Conservation (phyloP, 2,113 vertebrate genomes). For the Myodes glareolus region DNA sequence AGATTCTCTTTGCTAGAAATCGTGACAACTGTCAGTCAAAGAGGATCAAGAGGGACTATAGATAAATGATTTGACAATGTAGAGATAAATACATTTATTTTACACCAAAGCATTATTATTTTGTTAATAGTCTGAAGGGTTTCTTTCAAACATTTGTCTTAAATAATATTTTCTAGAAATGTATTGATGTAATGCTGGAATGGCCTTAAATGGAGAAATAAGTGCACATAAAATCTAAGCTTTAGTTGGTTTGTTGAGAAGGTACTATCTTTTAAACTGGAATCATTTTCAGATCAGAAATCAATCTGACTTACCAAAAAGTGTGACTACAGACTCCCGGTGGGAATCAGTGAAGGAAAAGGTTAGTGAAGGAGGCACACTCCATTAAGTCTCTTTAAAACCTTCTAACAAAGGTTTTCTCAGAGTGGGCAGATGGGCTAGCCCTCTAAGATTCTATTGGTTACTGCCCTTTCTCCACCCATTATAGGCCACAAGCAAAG, state of each 20-base stretch:
- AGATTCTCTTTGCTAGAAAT: neutral
- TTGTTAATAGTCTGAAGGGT: neutral
- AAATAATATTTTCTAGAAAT: slow-evolving; percentile 14
- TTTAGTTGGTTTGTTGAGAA: neutral
- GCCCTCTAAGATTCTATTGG: neutral
- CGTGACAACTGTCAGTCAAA: neutral
- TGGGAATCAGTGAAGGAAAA: neutral
- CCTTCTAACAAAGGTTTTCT: slow-evolving; percentile 22
- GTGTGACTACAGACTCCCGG: neutral
- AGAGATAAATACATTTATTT: slow-evolving; percentile 36
- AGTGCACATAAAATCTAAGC: neutral
- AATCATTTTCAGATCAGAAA: slow-evolving; percentile 39
- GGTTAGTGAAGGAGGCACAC: neutral
- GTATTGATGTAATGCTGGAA: slow-evolving; percentile 25
- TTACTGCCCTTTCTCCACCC: neutral
- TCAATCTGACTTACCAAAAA: neutral
- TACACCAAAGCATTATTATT: neutral
- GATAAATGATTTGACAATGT: neutral
- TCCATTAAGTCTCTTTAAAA: neutral
- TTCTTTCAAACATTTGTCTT: neutral
- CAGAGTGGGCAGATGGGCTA: neutral
- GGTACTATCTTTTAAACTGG: neutral
- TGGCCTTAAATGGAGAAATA: neutral
- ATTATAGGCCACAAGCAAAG: neutral
- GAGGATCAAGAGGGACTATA: neutral